Evolutionary conservation across 2,113 vertebrate species (phyloP), one percentile per base, ranked within the genome.

Genomic region (Sander vitreus): DNA sequence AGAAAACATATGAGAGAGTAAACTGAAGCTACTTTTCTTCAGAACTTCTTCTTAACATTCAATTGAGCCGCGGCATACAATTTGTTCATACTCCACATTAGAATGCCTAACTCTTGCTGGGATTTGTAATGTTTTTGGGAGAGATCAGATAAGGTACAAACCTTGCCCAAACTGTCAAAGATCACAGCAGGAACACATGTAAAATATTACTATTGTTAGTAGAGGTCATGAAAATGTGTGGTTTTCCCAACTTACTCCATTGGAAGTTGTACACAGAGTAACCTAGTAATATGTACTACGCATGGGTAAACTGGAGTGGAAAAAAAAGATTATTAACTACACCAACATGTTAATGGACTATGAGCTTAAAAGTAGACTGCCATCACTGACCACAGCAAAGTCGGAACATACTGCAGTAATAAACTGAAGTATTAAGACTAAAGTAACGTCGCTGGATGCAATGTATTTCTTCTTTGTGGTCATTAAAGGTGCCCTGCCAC

Each of bases 361-460:
- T 43, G 84, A 82, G 82, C 74, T 78, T 67, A 65, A 54, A 36
- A 50, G 55, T 36, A 64, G 53, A 62, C 81, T 93, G 89, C 90
- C 89, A 94, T 93, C 88, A 87, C 78, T 80, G 83, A 86, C 83
- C 88, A 89, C 85, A 93, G 60, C 65, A 83, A 64, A 66, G 12
- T 47, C 11, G 3, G 3, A 76, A 13, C 25, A 59, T 50, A 36
- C 67, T 50, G 39, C 21, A 73, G 33, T 51, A 3, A 71, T 23
- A 14, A 65, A 86, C 3, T 70, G 13, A 43, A 43, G 39, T 14
- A 69, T 43, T n/a, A 9, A 65, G n/a, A 54, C 4, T 47, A 14
- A 11, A 62, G 27, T 2, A 47, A 27, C 15, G 50, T 33, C 18
- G 53, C 18, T 13, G 15, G 30, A 45, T 3, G 23, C 14, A 58